Conservation (phyloP, 2,797 vertebrate species). For the Pseudopleuronectes americanus region DNA sequence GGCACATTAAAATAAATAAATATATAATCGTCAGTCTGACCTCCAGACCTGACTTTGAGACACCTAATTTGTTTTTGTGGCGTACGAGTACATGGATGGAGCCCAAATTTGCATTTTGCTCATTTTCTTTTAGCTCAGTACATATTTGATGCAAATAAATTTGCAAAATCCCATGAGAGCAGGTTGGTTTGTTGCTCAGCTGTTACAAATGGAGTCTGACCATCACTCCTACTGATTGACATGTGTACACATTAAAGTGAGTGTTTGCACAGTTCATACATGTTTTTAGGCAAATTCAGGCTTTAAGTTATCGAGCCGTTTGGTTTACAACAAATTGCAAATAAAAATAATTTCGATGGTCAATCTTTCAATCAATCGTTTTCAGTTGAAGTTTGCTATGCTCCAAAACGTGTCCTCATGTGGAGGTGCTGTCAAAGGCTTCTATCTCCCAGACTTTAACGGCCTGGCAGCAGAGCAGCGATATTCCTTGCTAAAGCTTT, state of each 20-base stretch:
- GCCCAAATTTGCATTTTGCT: constrained; percentile 61
- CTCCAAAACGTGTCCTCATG: no score
- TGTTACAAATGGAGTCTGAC: constrained; percentile 56
- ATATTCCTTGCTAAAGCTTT: no score
- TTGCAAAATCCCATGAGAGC: constrained; percentile 44
- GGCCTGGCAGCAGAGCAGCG: no score
- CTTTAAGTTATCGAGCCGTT: neutral
- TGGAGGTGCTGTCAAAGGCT: no score
- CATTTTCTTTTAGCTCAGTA: constrained; percentile 20
- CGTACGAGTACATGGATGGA: constrained; percentile 31
- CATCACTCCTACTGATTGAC: constrained; percentile 26
- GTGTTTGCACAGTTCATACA: neutral
- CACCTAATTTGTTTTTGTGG: constrained; percentile 58
- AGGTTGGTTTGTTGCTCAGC: constrained; percentile 55
- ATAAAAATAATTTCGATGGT: neutral
- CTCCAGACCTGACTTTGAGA: constrained; percentile 57
- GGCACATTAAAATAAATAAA: constrained; percentile 31
- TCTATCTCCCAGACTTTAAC: no score
- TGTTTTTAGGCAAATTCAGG: neutral
- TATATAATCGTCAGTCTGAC: constrained; percentile 54
- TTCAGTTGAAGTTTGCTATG: no score
- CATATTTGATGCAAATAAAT: constrained; percentile 70
- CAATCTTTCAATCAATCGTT: no score
- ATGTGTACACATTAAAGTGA: constrained; percentile 12
- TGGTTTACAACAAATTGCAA: neutral